Percentiles rank a stretch among this genome's conserved stretches.
These are phyloP conservation scores for Pherbina coryleti DNA, from an alignment of 2,888 invertebrate species.

Conservation along the genomic window DNA sequence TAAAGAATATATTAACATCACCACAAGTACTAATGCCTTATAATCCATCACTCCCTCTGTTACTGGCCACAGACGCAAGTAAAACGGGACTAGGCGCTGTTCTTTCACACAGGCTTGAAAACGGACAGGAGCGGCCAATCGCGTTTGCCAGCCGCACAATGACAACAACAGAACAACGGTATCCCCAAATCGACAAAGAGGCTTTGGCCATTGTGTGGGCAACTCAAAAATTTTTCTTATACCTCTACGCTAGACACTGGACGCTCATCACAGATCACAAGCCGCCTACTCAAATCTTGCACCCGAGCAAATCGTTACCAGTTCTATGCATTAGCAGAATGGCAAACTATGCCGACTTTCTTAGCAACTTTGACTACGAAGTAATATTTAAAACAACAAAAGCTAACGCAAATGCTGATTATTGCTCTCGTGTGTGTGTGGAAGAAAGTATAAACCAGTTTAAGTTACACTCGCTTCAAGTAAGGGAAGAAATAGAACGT, in stretches of 20 bases:
- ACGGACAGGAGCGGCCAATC: constrained; percentile 33
- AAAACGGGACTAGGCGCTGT: constrained; percentile 41
- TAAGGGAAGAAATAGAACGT: too few species aligned
- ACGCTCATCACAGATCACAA: constrained; percentile 44
- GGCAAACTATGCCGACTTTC: constrained; percentile 43
- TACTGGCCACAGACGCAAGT: constrained; percentile 39
- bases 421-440: too few species aligned
- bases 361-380: neutral
- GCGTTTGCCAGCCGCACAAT: constrained; percentile 41
- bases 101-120: constrained; percentile 23
- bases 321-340: constrained; percentile 39
- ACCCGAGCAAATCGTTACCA: constrained; percentile 24
- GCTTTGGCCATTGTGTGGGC: constrained; percentile 44
- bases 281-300: constrained; percentile 23
- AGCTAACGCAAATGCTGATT: neutral
- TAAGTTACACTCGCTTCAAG: too few species aligned
- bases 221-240: constrained; percentile 19
- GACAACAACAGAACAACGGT: constrained; percentile 38
- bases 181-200: constrained; percentile 43
- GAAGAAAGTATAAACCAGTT: too few species aligned
- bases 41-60: constrained; percentile 19
- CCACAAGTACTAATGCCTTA: constrained; percentile 33
- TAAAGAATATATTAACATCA: neutral
- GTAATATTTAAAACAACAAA: neutral
- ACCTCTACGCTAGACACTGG: constrained; percentile 39